phyloP scores from a whole-genome alignment of 2,797 vertebrate species.

The Hemibagrus guttatus region DNA sequence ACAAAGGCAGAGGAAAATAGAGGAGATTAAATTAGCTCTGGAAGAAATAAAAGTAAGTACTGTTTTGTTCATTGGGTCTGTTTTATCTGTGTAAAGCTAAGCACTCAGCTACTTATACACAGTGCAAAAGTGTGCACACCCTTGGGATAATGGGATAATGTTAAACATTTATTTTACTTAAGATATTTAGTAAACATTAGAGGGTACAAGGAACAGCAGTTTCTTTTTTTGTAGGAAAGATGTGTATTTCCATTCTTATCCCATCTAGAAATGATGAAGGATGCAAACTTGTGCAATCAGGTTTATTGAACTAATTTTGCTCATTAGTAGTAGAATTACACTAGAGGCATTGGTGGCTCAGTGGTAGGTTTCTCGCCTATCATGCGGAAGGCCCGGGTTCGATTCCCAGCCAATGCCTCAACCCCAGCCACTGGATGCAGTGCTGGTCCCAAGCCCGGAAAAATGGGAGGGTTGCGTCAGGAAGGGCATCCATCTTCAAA shows the following conservation, averaged over 20 bases:
- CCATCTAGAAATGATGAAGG: background rate
- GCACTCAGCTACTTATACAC: background rate
- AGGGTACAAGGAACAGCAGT: background rate
- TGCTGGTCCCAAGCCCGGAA: no score
- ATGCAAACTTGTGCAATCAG: background rate
- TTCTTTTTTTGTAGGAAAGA: background rate
- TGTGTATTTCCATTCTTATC: background rate
- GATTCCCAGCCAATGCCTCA: no score
- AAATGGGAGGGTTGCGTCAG: no score
- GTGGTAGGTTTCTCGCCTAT: no score
- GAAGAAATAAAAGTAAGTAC: slow-evolving; percentile 64
- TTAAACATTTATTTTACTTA: no score
- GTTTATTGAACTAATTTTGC: background rate
- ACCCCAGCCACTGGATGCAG: no score
- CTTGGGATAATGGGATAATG: background rate
- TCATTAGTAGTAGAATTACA: background rate
- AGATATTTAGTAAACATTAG: background rate
- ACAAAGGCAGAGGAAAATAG: slow-evolving; percentile 64
- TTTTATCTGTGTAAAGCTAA: background rate
- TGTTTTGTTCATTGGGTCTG: background rate
- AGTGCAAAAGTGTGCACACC: background rate
- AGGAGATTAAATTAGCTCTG: slow-evolving; percentile 67
- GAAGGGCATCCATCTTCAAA: no score
- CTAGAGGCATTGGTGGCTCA: no score
- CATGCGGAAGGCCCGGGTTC: no score